Evolutionary conservation across 2,797 vertebrate genomes (phyloP), one percentile per base, ranked within the genome.

Genomic region (Hephaestus fuliginosus): DNA sequence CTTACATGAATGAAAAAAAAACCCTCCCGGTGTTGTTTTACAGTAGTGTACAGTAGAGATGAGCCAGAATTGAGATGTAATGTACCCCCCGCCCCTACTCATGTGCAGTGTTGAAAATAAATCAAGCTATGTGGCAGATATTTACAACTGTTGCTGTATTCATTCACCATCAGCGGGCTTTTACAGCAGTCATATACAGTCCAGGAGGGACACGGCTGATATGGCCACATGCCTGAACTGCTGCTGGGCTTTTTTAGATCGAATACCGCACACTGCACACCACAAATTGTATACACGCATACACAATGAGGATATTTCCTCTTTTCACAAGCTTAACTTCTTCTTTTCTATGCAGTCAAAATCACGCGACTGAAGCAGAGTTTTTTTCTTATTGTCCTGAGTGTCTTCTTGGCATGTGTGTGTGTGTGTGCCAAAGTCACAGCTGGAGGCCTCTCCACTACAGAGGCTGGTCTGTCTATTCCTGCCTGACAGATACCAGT

Each of bases 381-480:
- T 63, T 80, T 85, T 30, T 49, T 81, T 67, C 70, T 76, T 58
- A 14, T 30, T 14, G 22, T 25, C 13, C 25, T 58, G 30, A 74
- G 13, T 18, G 46, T 63, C 46, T 84, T 71, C 25, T 41, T 87
- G 65, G 36, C 5, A 5, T 33, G 17, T 18, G 44, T 22, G 36
- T 74, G 55, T 49, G 69, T 60, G 5, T 48, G 28, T 46, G 52
- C 18, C 39, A 43, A 46, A 11, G 1, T 25, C 20, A 51, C 69
- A 80, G 76, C 71, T 64, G 70, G 46, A 75, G 64, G 64, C 53
- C 39, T 64, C 65, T 44, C 44, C 15, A 7, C 60, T 43, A 52
- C 36, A 78, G 55, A 77, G 4, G 0, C 52, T 51, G 63, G 18
- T 74, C 55, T 79, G 80, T 86, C 82, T 78, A 62, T 60, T 65